phyloP scores from a whole-genome alignment of 1,140 invertebrate genomes.

The Berghia stephanieae region DNA sequence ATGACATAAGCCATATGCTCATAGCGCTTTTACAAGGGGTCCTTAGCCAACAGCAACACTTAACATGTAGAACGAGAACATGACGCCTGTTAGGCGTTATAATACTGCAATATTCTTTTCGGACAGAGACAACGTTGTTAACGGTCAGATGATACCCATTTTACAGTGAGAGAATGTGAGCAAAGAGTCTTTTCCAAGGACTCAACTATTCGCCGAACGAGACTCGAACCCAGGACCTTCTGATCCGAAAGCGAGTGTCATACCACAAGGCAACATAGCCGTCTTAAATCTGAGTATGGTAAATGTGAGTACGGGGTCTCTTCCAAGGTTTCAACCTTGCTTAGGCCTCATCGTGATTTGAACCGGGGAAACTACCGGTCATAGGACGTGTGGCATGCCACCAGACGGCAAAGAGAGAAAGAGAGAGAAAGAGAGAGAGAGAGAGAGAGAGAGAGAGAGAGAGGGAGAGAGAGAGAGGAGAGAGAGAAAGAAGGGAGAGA shows the following conservation, averaged over 20 bases:
- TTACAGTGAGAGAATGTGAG: no score
- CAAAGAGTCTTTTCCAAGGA: no score
- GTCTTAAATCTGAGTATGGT: not conserved
- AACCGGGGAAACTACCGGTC: not conserved
- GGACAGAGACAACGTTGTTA: no score
- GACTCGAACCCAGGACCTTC: no score
- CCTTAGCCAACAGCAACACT: no score
- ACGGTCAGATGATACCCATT: no score
- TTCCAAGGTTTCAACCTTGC: not conserved
- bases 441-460: not conserved
- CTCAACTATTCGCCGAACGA: no score
- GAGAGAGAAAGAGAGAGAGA: not conserved
- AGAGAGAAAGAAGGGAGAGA: not conserved
- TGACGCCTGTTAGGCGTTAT: no score
- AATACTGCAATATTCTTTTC: no score
- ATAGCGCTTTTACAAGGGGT: no score
- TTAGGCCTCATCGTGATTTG: not conserved
- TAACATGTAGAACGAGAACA: no score
- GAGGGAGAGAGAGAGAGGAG: not conserved
- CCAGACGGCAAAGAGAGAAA: not conserved
- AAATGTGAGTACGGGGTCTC: not conserved
- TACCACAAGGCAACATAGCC: not conserved
- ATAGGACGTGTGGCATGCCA: not conserved
- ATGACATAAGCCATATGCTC: no score
- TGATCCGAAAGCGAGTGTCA: not conserved